Evolutionary conservation across 2,888 invertebrate species (phyloP), one percentile per base, ranked within the genome.

Genomic region (Netelia inedita): DNA sequence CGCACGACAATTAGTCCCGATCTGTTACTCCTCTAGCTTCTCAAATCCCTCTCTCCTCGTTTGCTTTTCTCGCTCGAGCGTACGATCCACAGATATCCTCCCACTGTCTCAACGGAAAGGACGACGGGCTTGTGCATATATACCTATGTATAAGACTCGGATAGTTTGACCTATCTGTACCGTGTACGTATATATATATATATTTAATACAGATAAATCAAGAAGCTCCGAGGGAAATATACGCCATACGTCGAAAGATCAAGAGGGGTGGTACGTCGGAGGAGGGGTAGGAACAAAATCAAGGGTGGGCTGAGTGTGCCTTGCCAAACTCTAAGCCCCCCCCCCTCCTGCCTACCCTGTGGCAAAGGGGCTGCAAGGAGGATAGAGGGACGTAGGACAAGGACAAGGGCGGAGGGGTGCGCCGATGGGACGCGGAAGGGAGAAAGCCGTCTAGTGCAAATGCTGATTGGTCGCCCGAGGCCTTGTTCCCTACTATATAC

Each of bases 381-480:
- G 84, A 88, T 87, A 87, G 87, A 85, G 85, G 82, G 86, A 80
- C 63, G 35, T 35, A 35, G 79, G 72, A 75, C 69, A 71, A 46
- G 63, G 35, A 21, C 57, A 71, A 53, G 35, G 78, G 61, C 35
- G 75, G 79, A 28, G 66, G n/a, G 79, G 71, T n/a, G 68, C 6
- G 28, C 16, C 59, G 14, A 43, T 53, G 21, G 78, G 41, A 9
- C 55, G 55, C 16, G 63, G 50, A 46, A 16, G 41, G 57, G 57
- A 59, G 78, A 43, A 72, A 65, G 61, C 50, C 89, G 89, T 87
- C 87, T 83, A 91, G 89, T 88, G 88, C 85, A 87, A 89, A 87
- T 88, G 88, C 90, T 92, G 92, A 92, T 92, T 92, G 92, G 92
- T 91, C 87, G 92, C 92, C 91, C 87, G 88, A 88, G 92, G 92